Evolutionary conservation across 2,888 invertebrate species (phyloP).

Genomic region (Drosophila mimetica): DNA sequence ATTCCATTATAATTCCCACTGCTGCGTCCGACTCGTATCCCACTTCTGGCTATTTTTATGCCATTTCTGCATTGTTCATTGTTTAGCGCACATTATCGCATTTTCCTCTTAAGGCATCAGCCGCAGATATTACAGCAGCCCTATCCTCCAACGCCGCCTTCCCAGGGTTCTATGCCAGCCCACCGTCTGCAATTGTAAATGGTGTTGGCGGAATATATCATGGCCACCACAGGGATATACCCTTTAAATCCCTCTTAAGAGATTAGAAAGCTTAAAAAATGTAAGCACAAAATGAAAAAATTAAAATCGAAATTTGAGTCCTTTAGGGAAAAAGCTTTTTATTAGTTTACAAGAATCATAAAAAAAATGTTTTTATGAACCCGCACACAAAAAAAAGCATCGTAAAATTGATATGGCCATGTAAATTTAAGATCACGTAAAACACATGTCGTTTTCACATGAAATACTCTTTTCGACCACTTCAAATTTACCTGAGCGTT

Average conservation of each 20-base stretch:
- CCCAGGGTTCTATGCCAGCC: conserved; percentile 6
- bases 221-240: not conserved
- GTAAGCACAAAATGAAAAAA: not conserved
- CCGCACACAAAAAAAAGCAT: no score
- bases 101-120: conserved; percentile 77
- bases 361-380: no score
- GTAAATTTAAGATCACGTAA: no score
- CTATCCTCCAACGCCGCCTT: conserved; percentile 26
- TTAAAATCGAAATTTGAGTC: no score
- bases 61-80: conserved; percentile 63
- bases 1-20: conserved; percentile 49
- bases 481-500: no score
- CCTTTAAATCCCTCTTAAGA: not conserved
- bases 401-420: no score
- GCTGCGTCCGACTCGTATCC: conserved; percentile 36
- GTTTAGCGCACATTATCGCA: conserved; percentile 77
- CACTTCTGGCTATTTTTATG: conserved; percentile 69
- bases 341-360: no score
- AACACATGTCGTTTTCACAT: no score
- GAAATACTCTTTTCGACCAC: no score
- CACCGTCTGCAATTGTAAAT: conserved; percentile 23
- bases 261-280: not conserved
- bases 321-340: no score
- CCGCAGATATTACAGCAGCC: conserved; percentile 60
- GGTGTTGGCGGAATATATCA: not conserved